A percentile compares a stretch with the other conserved stretches of the same genome.
These are phyloP conservation scores for Lycodopsis pacificus DNA, from an alignment of 2,797 vertebrate genomes.

Conservation along the genomic window DNA sequence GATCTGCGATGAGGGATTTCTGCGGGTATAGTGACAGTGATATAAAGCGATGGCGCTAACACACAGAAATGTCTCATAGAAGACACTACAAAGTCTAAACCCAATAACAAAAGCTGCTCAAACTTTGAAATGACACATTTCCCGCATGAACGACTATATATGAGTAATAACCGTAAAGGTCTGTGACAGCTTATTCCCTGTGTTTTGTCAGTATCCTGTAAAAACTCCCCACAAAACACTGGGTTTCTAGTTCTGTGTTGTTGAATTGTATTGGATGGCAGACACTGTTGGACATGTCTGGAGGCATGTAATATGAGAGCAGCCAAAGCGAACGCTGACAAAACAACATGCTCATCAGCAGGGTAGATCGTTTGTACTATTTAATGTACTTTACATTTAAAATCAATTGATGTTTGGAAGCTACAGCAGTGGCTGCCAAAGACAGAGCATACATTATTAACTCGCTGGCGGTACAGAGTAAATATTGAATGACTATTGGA, in stretches of 20 bases:
- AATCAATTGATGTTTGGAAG: conserved; percentile 58
- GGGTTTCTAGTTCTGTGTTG: not conserved
- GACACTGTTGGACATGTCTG: not conserved
- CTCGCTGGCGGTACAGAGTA: conserved; percentile 34
- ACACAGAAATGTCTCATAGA: conserved; percentile 30
- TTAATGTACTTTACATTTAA: conserved; percentile 58
- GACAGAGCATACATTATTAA: conserved; percentile 66
- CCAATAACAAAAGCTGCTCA: conserved; percentile 31
- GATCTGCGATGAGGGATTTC: conserved; percentile 52
- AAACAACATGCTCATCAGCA: conserved; percentile 21
- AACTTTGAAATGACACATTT: conserved; percentile 8
- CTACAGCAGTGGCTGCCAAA: conserved; percentile 54
- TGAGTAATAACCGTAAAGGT: not conserved
- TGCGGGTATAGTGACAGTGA: conserved; percentile 39
- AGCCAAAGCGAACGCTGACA: conserved; percentile 13
- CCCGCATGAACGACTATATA: not conserved
- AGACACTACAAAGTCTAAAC: conserved; percentile 25
- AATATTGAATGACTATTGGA: conserved; percentile 63
- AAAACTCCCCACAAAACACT: not conserved
- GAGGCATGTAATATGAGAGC: conserved; percentile 13
- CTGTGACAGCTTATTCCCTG: conserved; percentile 14
- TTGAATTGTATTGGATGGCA: conserved; percentile 27
- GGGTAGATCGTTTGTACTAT: conserved; percentile 27
- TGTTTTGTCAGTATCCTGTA: not conserved
- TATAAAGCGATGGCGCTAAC: conserved; percentile 42